Conservation (phyloP, 2,113 vertebrate genomes). For the Sebastes schlegelii region DNA sequence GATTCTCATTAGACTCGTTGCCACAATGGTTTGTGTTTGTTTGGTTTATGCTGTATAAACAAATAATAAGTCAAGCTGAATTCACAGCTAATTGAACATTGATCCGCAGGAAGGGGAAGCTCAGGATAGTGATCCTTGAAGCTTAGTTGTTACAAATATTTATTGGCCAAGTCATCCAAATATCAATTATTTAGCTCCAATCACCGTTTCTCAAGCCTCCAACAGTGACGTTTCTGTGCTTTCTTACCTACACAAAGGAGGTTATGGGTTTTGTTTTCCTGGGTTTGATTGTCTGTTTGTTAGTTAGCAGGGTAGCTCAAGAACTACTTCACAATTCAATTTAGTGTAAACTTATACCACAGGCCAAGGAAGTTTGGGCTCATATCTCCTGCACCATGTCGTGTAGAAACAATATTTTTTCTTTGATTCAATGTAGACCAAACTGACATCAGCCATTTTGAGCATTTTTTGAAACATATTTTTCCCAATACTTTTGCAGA, state of each 20-base stretch:
- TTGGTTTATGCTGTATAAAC: conserved; percentile 36
- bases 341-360: background rate
- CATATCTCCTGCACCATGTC: background rate
- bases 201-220: conserved; percentile 10
- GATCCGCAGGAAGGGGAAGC: conserved; percentile 40
- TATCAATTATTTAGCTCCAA: conserved; percentile 13
- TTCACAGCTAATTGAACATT: conserved; percentile 22
- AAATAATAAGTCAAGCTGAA: conserved; percentile 26
- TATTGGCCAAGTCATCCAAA: conserved; percentile 14
- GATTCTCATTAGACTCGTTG: conserved; percentile 23
- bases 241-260: background rate
- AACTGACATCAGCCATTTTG: background rate
- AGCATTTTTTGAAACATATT: background rate
- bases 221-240: background rate
- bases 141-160: conserved; percentile 35
- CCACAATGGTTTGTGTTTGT: conserved; percentile 26
- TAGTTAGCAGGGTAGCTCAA: background rate
- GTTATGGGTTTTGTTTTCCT: background rate
- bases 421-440: background rate
- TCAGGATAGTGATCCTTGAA: conserved; percentile 26
- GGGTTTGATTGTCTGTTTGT: background rate
- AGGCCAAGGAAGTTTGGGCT: background rate
- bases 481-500: background rate
- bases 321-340: background rate
- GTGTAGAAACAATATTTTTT: background rate